These are phyloP conservation scores for Hephaestus fuliginosus DNA, from an alignment of 2,797 vertebrate species.

Conservation along the genomic window DNA sequence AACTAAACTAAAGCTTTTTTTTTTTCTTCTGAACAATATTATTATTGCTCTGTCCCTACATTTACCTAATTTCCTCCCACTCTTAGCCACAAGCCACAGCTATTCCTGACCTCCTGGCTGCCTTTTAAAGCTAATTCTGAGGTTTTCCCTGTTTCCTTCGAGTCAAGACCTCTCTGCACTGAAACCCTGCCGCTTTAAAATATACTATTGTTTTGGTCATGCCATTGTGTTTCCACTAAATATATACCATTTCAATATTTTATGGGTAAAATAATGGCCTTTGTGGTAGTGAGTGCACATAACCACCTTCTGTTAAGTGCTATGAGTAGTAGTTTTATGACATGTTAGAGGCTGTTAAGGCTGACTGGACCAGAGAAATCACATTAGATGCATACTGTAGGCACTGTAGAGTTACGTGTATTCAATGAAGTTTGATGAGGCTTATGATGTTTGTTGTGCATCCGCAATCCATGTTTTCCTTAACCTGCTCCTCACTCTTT, in stretches of 20 bases:
- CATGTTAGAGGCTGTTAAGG: conserved; percentile 2
- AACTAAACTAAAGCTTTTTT: background rate
- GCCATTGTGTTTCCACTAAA: conserved; percentile 53
- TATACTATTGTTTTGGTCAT: conserved; percentile 20
- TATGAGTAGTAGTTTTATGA: conserved; percentile 37
- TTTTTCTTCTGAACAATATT: background rate
- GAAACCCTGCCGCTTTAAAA: conserved; percentile 37
- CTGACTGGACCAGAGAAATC: conserved; percentile 11
- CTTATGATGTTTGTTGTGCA: conserved; percentile 26
- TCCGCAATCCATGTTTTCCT: conserved; percentile 73
- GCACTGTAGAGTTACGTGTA: background rate
- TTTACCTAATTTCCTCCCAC: conserved; percentile 6
- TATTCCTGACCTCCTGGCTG: conserved; percentile 21
- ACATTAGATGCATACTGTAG: background rate
- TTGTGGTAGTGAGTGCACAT: conserved; percentile 39
- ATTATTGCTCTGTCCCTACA: background rate
- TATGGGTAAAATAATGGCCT: conserved; percentile 62
- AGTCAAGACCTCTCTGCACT: conserved; percentile 6
- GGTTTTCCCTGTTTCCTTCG: conserved; percentile 15
- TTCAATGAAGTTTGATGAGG: background rate
- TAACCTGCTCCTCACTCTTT: conserved; percentile 90
- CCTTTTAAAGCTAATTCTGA: conserved; percentile 18
- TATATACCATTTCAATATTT: conserved; percentile 69
- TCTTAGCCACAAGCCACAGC: conserved; percentile 17
- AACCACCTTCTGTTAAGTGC: conserved; percentile 61